Conservation (phyloP, 2,797 vertebrate species). For the Crocodylus rhombifer region DNA sequence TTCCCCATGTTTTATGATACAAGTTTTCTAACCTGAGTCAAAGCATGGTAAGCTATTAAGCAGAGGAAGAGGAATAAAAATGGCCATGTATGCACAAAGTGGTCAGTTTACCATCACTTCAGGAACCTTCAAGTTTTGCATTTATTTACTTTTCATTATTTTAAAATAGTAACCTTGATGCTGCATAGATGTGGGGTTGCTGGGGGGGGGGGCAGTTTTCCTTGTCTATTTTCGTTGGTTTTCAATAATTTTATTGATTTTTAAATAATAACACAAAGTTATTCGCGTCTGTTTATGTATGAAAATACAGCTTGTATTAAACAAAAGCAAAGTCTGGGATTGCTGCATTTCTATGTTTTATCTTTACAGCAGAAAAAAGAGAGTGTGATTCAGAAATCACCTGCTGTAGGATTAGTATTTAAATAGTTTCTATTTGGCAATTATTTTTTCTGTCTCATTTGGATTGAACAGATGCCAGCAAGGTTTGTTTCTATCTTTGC, state of each 20-base stretch:
- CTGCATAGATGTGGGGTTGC: background rate
- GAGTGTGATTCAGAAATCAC: slow-evolving; percentile 30
- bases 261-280: background rate
- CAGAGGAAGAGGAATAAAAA: background rate
- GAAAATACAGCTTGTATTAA: background rate
- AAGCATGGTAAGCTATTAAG: background rate
- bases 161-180: background rate
- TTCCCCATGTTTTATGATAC: background rate
- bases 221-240: background rate
- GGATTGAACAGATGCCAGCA: slow-evolving; percentile 10
- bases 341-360: background rate
- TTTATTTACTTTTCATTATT: background rate
- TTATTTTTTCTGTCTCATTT: background rate
- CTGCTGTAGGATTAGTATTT: slow-evolving; percentile 44
- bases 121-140: background rate
- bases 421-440: slow-evolving; percentile 24
- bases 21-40: background rate
- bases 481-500: background rate
- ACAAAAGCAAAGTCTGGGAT: background rate
- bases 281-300: background rate
- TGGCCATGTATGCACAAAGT: background rate
- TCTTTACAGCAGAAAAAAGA: background rate
- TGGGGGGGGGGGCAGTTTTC: background rate
- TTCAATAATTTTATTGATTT: background rate
- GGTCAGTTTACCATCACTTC: background rate